These are phyloP conservation scores for Paralvinella palmiformis DNA, from an alignment of 1,140 invertebrate genomes.

Conservation along the genomic window DNA sequence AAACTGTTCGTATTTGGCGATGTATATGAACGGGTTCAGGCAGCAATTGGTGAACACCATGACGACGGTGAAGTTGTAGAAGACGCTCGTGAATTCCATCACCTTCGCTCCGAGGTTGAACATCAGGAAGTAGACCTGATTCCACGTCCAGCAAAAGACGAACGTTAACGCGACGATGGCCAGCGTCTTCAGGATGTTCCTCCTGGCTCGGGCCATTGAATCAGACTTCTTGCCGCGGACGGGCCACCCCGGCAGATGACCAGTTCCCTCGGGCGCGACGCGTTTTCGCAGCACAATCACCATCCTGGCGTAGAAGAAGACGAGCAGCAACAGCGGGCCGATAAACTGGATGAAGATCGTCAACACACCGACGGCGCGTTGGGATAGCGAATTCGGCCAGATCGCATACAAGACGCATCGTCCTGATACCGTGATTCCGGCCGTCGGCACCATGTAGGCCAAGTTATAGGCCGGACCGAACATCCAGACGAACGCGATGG, in stretches of 20 bases:
- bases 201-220: slow-evolving; percentile 3
- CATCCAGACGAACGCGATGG: background rate
- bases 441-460: background rate
- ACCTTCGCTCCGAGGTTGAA: slow-evolving; percentile 10
- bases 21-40: background rate
- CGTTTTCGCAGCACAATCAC: background rate
- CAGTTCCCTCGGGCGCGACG: background rate
- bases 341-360: slow-evolving; percentile 13
- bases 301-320: slow-evolving; percentile 9
- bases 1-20: background rate
- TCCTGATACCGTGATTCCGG: background rate
- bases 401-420: background rate
- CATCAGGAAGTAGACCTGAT: slow-evolving; percentile 16
- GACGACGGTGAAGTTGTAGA: background rate
- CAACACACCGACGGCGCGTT: slow-evolving; percentile 4
- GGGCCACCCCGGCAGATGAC: background rate
- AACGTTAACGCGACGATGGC: slow-evolving; percentile 11
- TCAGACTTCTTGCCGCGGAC: background rate
- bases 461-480: slow-evolving; percentile 1
- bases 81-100: too few species aligned
- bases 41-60: background rate
- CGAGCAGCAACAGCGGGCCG: background rate
- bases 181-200: slow-evolving; percentile 17
- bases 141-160: slow-evolving; percentile 12
- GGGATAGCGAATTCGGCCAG: background rate